Percentiles rank a stretch among this genome's conserved stretches.
phyloP scores from a whole-genome alignment of 2,113 vertebrate species.

The Pristiophorus japonicus region DNA sequence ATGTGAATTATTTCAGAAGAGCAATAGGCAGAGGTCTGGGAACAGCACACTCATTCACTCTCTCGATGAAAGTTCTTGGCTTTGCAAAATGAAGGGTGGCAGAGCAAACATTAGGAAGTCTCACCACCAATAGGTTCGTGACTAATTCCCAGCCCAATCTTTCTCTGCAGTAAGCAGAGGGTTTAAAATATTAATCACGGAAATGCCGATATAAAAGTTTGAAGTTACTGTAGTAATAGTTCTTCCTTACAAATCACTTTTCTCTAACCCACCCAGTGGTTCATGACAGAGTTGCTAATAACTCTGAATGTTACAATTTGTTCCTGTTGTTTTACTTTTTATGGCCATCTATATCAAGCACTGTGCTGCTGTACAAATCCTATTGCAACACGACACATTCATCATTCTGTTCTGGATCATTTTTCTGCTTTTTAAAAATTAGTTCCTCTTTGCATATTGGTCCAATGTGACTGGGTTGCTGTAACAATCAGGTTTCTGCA shows the following conservation, averaged over 20 bases:
- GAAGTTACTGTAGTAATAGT: neutral
- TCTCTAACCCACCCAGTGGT: neutral
- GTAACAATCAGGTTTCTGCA: neutral
- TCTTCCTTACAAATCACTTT: neutral
- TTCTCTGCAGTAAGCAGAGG: neutral
- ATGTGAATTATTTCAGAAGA: neutral
- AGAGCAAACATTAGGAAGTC: neutral
- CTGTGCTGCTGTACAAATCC: neutral
- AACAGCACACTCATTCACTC: neutral
- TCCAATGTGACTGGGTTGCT: neutral
- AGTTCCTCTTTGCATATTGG: neutral
- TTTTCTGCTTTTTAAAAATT: neutral
- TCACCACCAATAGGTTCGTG: neutral
- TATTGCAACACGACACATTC: neutral
- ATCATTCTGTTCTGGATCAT: neutral
- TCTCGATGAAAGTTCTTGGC: neutral
- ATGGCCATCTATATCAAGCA: neutral
- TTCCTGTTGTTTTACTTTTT: neutral
- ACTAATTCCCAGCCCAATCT: neutral
- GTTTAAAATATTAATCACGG: neutral
- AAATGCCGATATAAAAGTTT: neutral
- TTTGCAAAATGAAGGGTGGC: neutral
- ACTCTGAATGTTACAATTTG: neutral
- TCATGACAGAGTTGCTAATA: neutral
- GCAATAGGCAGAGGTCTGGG: neutral